A percentile compares a stretch with the other conserved stretches of the same genome.
These are phyloP conservation scores for Prochilodus magdalenae DNA, from an alignment of 2,113 vertebrate species.

Conservation along the genomic window DNA sequence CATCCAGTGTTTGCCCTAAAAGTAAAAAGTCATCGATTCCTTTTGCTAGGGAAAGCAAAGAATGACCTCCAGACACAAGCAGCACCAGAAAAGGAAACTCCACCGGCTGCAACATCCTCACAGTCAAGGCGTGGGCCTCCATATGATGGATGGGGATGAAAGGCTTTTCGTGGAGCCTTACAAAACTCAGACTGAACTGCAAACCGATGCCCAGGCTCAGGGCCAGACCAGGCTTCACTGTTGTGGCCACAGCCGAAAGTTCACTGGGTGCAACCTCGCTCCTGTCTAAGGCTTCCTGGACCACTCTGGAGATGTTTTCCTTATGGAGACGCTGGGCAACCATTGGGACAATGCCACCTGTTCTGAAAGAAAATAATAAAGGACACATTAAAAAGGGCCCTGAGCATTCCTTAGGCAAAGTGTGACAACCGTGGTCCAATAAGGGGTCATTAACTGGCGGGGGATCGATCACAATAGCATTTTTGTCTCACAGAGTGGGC, in stretches of 20 bases:
- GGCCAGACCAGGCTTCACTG: conserved; percentile 88
- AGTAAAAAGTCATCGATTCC: conserved; percentile 92
- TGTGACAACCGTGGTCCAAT: too few species aligned
- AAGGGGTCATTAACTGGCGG: too few species aligned
- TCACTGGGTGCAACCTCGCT: conserved; percentile 75
- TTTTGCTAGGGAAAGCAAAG: conserved; percentile 85
- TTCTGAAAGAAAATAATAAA: conserved; percentile 70
- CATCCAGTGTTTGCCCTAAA: conserved; percentile 86
- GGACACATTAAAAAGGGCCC: background rate
- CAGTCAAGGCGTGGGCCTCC: conserved; percentile 94
- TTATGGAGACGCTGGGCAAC: conserved; percentile 90
- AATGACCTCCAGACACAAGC: conserved; percentile 92
- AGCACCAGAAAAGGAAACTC: conserved; percentile 94
- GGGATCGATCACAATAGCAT: too few species aligned
- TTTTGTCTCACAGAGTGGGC: too few species aligned
- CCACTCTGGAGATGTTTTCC: conserved; percentile 85
- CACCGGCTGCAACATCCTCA: conserved; percentile 82
- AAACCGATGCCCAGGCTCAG: conserved; percentile 87
- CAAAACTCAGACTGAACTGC: conserved; percentile 82
- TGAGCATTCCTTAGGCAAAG: background rate
- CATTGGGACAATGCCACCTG: conserved; percentile 90
- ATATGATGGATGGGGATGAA: conserved; percentile 98
- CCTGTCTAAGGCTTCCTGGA: conserved; percentile 80
- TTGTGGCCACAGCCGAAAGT: conserved; percentile 89
- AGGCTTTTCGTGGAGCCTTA: conserved; percentile 77